Evolutionary conservation across 2,888 invertebrate species (phyloP).

Genomic region (Ennomos quercinarius): DNA sequence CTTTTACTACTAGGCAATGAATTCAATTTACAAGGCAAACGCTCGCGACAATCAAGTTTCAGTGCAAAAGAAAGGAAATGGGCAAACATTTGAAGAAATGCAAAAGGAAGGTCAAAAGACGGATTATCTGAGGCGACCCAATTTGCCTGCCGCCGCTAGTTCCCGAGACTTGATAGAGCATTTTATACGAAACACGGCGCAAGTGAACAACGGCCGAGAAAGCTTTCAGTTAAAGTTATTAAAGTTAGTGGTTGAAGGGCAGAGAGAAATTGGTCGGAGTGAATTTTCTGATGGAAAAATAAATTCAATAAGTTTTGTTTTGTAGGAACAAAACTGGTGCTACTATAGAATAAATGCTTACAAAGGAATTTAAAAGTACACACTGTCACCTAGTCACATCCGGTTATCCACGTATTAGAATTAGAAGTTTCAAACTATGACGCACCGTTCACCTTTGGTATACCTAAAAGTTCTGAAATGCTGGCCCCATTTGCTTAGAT

Average conservation of each 20-base stretch:
- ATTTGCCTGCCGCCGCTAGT: constrained; percentile 45
- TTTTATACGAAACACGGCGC: constrained; percentile 39
- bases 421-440: no score
- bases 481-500: no score
- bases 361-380: no score
- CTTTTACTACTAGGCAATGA: constrained; percentile 17
- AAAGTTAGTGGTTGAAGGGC: constrained; percentile 6
- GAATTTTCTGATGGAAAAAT: no score
- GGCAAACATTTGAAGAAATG: constrained; percentile 44
- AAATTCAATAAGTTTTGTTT: no score
- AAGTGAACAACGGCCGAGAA: constrained; percentile 19
- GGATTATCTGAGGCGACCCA: constrained; percentile 51
- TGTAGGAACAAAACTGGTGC: no score
- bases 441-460: no score
- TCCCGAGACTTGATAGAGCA: constrained; percentile 44
- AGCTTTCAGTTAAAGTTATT: constrained; percentile 2
- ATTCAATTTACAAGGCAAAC: constrained; percentile 22
- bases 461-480: no score
- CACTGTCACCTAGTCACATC: no score
- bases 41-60: constrained; percentile 25
- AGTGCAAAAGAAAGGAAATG: constrained; percentile 23
- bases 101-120: constrained; percentile 45
- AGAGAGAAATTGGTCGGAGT: neutral
- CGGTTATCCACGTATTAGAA: no score
- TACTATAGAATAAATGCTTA: no score